A percentile compares a stretch with the other conserved stretches of the same genome.
These are phyloP conservation scores for Anoura caudifer DNA, from an alignment of 2,113 vertebrate species.

Conservation along the genomic window DNA sequence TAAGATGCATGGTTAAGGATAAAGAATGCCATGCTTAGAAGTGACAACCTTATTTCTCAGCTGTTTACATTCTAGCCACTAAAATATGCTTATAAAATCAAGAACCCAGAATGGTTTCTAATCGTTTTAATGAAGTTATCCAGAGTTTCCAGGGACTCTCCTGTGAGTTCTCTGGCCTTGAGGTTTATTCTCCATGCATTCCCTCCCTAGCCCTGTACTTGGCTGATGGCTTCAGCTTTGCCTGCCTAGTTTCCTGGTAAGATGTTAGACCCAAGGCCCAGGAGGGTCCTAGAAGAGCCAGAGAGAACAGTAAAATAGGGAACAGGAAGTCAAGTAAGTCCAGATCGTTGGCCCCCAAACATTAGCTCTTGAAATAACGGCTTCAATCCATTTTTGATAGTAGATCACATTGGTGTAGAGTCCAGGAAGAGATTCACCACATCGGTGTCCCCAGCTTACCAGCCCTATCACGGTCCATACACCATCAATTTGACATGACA, in stretches of 20 bases:
- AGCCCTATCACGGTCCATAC: conserved; percentile 47
- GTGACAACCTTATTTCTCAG: not conserved
- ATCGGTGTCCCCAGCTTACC: conserved; percentile 43
- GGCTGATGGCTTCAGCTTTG: not conserved
- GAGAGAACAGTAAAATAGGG: not conserved
- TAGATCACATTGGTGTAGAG: conserved; percentile 53
- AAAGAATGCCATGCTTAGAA: not conserved
- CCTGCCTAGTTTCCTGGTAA: not conserved
- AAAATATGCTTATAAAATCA: not conserved
- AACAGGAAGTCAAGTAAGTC: not conserved
- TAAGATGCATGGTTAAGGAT: not conserved
- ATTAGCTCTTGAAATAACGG: conserved; percentile 12
- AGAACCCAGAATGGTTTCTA: not conserved
- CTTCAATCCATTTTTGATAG: conserved; percentile 46
- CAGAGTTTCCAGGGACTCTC: not conserved
- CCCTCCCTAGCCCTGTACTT: not conserved
- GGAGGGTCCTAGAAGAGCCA: conserved; percentile 16
- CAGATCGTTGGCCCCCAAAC: not conserved
- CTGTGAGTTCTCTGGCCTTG: not conserved
- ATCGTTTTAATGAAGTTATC: not conserved
- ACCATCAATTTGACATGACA: conserved; percentile 34
- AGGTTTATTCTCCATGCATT: not conserved
- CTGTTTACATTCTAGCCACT: not conserved
- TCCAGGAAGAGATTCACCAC: not conserved
- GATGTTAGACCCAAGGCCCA: not conserved